Evolutionary conservation across 2,797 vertebrate genomes (phyloP).

Genomic region (Myiothlypis chrysogaster): DNA sequence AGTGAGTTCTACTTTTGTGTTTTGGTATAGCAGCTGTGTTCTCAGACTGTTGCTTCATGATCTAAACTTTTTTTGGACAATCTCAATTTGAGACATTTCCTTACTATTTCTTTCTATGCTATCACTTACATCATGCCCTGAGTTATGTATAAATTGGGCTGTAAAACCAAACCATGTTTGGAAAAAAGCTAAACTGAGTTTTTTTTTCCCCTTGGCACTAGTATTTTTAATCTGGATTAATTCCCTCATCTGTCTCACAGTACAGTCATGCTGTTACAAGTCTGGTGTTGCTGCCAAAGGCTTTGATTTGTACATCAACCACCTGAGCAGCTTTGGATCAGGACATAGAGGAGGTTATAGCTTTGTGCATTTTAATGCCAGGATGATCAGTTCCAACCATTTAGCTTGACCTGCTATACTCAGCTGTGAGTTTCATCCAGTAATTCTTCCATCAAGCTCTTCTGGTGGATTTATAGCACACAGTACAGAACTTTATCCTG

Average conservation of each 20-base stretch:
- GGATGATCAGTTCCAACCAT: neutral
- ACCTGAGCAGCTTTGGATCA: constrained; percentile 33
- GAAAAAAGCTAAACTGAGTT: rapidly evolving
- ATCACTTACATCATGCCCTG: neutral
- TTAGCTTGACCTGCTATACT: neutral
- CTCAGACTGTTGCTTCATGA: neutral
- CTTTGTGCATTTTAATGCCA: neutral
- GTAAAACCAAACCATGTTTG: neutral
- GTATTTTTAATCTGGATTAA: constrained; percentile 36
- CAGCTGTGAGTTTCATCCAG: neutral
- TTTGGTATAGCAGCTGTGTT: neutral
- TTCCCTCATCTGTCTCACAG: neutral
- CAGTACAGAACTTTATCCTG: neutral
- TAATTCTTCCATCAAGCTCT: neutral
- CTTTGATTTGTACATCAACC: constrained; percentile 16
- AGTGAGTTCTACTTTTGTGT: neutral
- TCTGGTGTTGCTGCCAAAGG: constrained; percentile 3
- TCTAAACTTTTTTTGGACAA: neutral
- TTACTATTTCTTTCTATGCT: neutral
- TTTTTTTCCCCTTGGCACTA: neutral
- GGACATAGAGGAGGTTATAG: neutral
- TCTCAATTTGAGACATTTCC: neutral
- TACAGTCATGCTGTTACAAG: neutral
- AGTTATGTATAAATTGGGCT: neutral
- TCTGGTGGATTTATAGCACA: neutral